Percentiles rank a stretch among this genome's conserved stretches.
Conservation (phyloP, 2,888 invertebrate species). For the Augiades crinisus region DNA sequence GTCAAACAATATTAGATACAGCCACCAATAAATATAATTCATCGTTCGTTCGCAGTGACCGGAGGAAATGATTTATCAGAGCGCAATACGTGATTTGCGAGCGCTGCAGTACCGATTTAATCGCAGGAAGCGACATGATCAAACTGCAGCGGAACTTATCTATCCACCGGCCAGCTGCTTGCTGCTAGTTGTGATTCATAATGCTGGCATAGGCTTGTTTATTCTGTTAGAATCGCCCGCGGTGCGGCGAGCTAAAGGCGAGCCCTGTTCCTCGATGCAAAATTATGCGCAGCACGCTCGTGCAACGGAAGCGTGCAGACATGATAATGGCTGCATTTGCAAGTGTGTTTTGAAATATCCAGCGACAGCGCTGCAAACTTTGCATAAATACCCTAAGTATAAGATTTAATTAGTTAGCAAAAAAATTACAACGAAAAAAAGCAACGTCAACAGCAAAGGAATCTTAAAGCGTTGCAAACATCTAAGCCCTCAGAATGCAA, state of each 20-base stretch:
- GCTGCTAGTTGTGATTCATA: conserved; percentile 63
- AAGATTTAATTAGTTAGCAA: too few species aligned
- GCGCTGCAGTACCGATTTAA: conserved; percentile 57
- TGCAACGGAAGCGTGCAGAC: conserved; percentile 28
- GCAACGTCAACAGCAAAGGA: too few species aligned
- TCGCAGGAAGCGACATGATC: conserved; percentile 73
- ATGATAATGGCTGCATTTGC: conserved; percentile 21
- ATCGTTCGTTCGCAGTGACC: conserved; percentile 40
- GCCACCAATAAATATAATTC: conserved; percentile 40
- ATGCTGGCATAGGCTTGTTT: conserved; percentile 52
- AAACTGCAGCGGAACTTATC: conserved; percentile 72
- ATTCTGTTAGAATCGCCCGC: conserved; percentile 50
- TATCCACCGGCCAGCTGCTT: conserved; percentile 62
- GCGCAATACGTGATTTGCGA: conserved; percentile 66
- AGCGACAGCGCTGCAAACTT: not conserved
- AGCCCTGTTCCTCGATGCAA: conserved; percentile 28
- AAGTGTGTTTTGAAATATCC: not conserved
- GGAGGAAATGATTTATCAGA: conserved; percentile 74
- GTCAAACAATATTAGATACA: conserved; percentile 29
- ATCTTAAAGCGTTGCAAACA: too few species aligned
- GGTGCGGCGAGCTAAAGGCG: conserved; percentile 33
- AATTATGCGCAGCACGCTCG: conserved; percentile 35
- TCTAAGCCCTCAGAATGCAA: conserved; percentile 55
- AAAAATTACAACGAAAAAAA: too few species aligned
- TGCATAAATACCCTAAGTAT: too few species aligned